These are phyloP conservation scores for Platygyra sinensis DNA, from an alignment of 64 coral and sea anemone species.

Conservation along the genomic window DNA sequence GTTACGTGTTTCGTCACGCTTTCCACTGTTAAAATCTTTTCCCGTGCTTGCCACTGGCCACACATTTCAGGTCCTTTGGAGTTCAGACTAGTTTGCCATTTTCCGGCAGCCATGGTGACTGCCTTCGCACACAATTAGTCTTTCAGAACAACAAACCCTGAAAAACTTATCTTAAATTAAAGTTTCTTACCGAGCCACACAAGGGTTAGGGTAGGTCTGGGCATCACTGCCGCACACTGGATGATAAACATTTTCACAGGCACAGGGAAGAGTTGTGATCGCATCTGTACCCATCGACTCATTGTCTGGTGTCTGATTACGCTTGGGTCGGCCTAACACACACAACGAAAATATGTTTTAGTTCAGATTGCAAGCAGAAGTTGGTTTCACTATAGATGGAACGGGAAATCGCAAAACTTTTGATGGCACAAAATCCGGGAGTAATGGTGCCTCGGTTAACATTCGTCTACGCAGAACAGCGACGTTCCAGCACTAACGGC, in stretches of 20 bases:
- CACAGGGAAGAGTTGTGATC: constrained; percentile 45
- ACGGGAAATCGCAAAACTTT: background rate
- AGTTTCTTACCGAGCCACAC: constrained; percentile 52
- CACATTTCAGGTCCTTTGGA: background rate
- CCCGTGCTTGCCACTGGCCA: background rate
- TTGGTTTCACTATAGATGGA: background rate
- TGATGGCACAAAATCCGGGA: too few species aligned
- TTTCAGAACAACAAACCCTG: too few species aligned
- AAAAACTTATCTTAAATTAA: background rate
- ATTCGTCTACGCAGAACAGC: too few species aligned
- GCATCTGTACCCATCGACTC: background rate
- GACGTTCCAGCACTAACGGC: too few species aligned
- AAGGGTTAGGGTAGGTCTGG: constrained; percentile 52
- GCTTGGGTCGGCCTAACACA: constrained; percentile 52
- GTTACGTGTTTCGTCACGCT: background rate
- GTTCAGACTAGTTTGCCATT: background rate
- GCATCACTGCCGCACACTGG: constrained; percentile 53
- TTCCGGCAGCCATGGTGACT: background rate
- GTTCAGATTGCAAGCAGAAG: background rate
- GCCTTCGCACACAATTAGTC: background rate
- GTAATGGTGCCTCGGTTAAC: too few species aligned
- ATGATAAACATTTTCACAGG: constrained; percentile 13
- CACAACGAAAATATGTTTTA: too few species aligned
- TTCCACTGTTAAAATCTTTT: background rate
- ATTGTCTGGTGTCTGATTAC: constrained; percentile 50